A percentile compares a stretch with the other conserved stretches of the same genome.
These are phyloP conservation scores for Ophonus ardosiacus DNA, from an alignment of 2,888 invertebrate genomes.

Conservation along the genomic window DNA sequence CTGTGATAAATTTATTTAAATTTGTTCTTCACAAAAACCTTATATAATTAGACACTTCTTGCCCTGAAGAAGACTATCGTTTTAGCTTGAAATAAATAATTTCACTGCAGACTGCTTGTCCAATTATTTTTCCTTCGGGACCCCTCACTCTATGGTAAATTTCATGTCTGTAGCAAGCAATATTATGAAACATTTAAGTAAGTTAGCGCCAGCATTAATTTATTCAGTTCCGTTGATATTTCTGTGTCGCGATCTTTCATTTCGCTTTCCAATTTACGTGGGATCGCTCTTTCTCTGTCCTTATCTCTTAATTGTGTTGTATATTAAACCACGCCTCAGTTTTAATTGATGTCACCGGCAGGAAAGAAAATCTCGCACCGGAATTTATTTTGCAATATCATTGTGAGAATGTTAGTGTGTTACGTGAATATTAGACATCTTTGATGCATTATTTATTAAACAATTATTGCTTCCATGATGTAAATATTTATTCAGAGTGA, in stretches of 20 bases:
- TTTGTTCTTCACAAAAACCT: too few species aligned
- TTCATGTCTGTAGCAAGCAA: not conserved
- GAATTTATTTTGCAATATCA: slow-evolving; percentile 23
- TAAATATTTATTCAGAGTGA: not conserved
- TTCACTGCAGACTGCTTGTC: too few species aligned
- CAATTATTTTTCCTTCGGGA: too few species aligned
- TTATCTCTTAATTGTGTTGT: slow-evolving; percentile 29
- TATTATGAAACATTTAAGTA: slow-evolving; percentile 31
- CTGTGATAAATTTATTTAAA: too few species aligned
- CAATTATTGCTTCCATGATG: not conserved
- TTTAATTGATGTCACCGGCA: slow-evolving; percentile 13
- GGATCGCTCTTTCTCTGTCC: slow-evolving; percentile 1
- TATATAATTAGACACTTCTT: too few species aligned
- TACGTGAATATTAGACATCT: not conserved
- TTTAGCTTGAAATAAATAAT: too few species aligned
- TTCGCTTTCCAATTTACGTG: slow-evolving; percentile 41
- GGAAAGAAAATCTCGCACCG: slow-evolving; percentile 22
- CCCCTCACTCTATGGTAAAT: too few species aligned
- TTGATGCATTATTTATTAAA: not conserved
- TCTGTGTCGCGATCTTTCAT: slow-evolving; percentile 30
- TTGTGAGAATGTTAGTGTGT: slow-evolving; percentile 8
- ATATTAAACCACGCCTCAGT: slow-evolving; percentile 22
- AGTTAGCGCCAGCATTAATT: not conserved
- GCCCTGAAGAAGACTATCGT: too few species aligned
- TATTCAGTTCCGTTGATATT: slow-evolving; percentile 31